A percentile compares a stretch with the other conserved stretches of the same genome.
Conservation (phyloP, 2,113 vertebrate species). For the Pterophyllum scalare region DNA sequence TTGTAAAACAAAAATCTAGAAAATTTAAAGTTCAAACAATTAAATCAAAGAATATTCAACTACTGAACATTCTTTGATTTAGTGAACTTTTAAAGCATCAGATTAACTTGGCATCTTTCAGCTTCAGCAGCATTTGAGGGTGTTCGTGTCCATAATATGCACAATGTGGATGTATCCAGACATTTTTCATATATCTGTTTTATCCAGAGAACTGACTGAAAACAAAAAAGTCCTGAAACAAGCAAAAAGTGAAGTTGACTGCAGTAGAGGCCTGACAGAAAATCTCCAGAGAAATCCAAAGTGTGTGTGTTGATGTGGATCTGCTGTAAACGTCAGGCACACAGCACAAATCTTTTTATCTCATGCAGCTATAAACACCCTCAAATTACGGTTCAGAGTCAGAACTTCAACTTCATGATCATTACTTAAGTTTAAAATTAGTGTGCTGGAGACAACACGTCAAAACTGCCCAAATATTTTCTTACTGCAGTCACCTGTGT, state of each 20-base stretch:
- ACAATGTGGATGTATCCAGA: background rate
- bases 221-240: background rate
- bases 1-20: background rate
- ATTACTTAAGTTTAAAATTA: background rate
- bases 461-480: constrained; percentile 9
- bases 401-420: background rate
- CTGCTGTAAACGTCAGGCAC: background rate
- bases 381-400: constrained; percentile 2
- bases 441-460: no score
- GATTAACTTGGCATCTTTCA: background rate
- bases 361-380: background rate
- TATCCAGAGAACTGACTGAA: background rate
- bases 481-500: background rate
- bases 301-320: background rate
- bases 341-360: background rate
- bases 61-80: background rate
- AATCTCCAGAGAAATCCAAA: background rate
- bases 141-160: background rate
- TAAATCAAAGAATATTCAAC: no score
- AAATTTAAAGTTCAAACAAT: background rate
- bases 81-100: background rate
- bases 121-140: background rate
- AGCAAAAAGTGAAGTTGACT: background rate
- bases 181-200: background rate
- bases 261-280: background rate